Conservation (phyloP, 2,888 invertebrate species). For the Silvanus unidentatus region DNA sequence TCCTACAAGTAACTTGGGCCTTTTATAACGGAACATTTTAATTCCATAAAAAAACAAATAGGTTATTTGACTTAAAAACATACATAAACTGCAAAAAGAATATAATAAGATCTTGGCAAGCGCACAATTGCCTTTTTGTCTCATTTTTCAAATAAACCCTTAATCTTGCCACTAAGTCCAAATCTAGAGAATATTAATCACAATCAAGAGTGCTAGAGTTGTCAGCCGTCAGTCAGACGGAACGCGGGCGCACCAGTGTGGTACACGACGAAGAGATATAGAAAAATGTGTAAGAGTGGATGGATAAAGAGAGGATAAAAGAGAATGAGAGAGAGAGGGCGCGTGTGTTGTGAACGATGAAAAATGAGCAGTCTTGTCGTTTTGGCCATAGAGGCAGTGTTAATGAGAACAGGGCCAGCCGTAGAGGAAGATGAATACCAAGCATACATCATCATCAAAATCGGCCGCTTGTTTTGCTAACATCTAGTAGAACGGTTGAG, state of each 20-base stretch:
- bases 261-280: conserved; percentile 16
- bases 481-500: too few relatives aligned
- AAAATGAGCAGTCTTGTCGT: conserved; percentile 36
- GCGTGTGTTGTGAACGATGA: conserved; percentile 37
- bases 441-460: conserved; percentile 29
- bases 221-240: conserved; percentile 32
- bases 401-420: conserved; percentile 33
- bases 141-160: conserved; percentile 18
- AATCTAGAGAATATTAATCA: conserved; percentile 39
- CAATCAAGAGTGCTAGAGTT: conserved; percentile 34
- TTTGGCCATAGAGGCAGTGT: conserved; percentile 32
- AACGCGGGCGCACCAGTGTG: conserved; percentile 1
- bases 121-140: not conserved
- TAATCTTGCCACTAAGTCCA: conserved; percentile 32
- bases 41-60: too few relatives aligned
- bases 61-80: too few relatives aligned
- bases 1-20: too few relatives aligned
- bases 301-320: too few relatives aligned
- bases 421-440: conserved; percentile 23
- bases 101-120: too few relatives aligned
- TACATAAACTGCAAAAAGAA: too few relatives aligned
- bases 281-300: conserved; percentile 21
- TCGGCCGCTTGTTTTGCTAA: conserved; percentile 11
- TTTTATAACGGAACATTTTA: too few relatives aligned
- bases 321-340: too few relatives aligned